Evolutionary conservation across 2,888 invertebrate species (phyloP).

Genomic region (Plusia festucae): DNA sequence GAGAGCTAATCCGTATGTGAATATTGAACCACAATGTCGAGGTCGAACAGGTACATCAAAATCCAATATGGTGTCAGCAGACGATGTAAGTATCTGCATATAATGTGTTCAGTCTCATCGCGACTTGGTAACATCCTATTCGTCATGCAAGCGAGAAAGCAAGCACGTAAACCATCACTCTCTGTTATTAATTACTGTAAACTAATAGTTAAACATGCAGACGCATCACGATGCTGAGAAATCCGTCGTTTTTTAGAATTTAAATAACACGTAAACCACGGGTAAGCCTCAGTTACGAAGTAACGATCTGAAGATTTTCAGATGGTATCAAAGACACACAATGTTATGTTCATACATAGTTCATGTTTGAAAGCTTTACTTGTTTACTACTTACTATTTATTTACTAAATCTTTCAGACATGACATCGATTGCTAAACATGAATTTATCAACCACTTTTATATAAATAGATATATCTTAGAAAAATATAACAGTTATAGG

Average conservation of each 20-base stretch:
- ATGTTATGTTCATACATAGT: conserved; percentile 1
- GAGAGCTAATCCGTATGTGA: conserved; percentile 37
- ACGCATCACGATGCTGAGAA: conserved; percentile 58
- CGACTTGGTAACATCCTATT: conserved; percentile 57
- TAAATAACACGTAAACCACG: conserved; percentile 55
- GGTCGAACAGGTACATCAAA: conserved; percentile 18
- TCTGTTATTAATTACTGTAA: conserved; percentile 69
- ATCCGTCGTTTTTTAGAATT: conserved; percentile 47
- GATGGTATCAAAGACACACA: conserved; percentile 41
- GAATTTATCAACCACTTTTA: not conserved
- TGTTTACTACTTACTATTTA: not conserved
- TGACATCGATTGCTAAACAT: not conserved
- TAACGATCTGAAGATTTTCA: conserved; percentile 39
- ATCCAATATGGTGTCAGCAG: conserved; percentile 17
- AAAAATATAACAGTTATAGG: not conserved
- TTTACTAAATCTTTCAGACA: not conserved
- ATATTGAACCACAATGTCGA: conserved; percentile 49
- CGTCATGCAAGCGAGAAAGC: conserved; percentile 69
- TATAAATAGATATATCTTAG: not conserved
- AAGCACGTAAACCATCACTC: conserved; percentile 69
- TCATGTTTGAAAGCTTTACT: not conserved
- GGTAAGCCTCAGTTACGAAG: conserved; percentile 30
- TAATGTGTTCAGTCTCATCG: conserved; percentile 12
- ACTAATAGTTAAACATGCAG: conserved; percentile 64
- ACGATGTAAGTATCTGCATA: not conserved